These are phyloP conservation scores for Physocephala rufipes DNA, from an alignment of 2,888 invertebrate genomes.

Conservation along the genomic window DNA sequence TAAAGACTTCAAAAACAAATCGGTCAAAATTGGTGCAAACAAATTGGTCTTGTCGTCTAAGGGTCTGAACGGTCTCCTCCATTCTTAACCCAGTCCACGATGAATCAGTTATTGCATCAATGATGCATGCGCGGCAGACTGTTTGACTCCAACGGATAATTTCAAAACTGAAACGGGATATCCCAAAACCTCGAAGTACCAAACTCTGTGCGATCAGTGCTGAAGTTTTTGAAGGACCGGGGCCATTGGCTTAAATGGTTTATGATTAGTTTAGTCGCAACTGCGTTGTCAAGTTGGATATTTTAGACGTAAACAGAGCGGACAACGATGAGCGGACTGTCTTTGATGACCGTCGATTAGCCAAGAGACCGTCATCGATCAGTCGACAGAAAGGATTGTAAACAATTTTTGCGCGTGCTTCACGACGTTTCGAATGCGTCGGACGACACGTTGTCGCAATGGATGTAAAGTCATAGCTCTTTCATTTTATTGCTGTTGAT, in stretches of 20 bases:
- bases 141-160: constrained; percentile 53
- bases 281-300: background rate
- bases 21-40: constrained; percentile 46
- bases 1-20: constrained; percentile 7
- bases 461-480: constrained; percentile 4
- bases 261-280: constrained; percentile 31
- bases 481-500: background rate
- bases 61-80: constrained; percentile 36
- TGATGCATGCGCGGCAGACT: constrained; percentile 54
- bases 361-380: constrained; percentile 11
- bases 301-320: background rate
- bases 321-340: background rate
- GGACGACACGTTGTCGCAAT: background rate
- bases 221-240: constrained; percentile 34
- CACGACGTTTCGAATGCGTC: background rate
- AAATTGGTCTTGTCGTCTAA: constrained; percentile 48
- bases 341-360: constrained; percentile 5
- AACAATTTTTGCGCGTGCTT: constrained; percentile 30
- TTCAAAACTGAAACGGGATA: constrained; percentile 16
- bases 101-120: no score
- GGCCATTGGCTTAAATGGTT: constrained; percentile 35
- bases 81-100: background rate
- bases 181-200: constrained; percentile 16
- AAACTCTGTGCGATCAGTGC: background rate
- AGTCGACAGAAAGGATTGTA: constrained; percentile 18